Evolutionary conservation across 2,888 invertebrate species (phyloP), one percentile per base, ranked within the genome.

Genomic region (Gnatocerus cornutus): DNA sequence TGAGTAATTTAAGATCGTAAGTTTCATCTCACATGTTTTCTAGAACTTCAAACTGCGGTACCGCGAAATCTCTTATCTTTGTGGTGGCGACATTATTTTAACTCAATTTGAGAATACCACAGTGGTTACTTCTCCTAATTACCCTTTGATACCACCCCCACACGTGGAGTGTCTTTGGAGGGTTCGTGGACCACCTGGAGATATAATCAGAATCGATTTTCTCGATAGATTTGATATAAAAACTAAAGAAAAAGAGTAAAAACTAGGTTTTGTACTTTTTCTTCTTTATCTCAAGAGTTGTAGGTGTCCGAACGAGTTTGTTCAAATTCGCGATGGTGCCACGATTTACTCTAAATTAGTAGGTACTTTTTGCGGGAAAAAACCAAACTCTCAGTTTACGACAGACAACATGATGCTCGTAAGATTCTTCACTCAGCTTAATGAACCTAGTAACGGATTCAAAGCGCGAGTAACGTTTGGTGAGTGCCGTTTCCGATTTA

Each of bases 291-390:
- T 21, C 4, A 21, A 21, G 2, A 21, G 4, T 21, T 4, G 21
- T 21, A 21, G 21, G 4, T 91, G 91, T 76, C 77, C 77, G 4
- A 80, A 80, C 21, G 94, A 93, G 79, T 93, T 88, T 73, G 86
- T 97, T 0, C 95, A 97, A 84, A 79, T 98, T 5, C 88, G 91
- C 71, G 96, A 98, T 83, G 98, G 98, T 0, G 91, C 91, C 0
- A 92, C 95, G 0, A 86, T 86, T 14, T 79, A 89, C 63, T 90
- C 97, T 0, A 88, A 88, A 0, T 76, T 89, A 0, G 81, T 96
- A 41, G 92, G 91, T 0, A 87, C 85, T 72, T 92, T 85, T 79
- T 96, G 95, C 79, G 78, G 82, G 0, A 86, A 82, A 10, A 66
- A 64, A 43, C 93, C 93, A 0, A 88, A 88, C 41, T 90, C 91